phyloP scores from a whole-genome alignment of 2,797 vertebrate genomes.

The Prunella strophiata region DNA sequence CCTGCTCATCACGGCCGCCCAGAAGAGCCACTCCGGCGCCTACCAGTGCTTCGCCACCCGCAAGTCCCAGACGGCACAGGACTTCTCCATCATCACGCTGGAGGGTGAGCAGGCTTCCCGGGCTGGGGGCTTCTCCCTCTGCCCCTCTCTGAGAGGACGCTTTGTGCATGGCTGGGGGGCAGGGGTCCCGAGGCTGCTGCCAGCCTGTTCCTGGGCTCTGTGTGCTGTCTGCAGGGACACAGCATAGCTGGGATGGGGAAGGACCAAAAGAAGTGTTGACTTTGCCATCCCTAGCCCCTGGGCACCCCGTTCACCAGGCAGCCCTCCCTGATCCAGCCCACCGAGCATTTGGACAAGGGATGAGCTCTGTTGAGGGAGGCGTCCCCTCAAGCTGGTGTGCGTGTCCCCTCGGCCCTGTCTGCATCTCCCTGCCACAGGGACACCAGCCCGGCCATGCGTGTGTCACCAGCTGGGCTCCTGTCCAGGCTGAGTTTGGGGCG shows the following conservation, averaged over 20 bases:
- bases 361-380: not conserved
- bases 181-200: not conserved
- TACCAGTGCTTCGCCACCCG: conserved; percentile 97
- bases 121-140: not conserved
- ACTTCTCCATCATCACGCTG: conserved; percentile 93
- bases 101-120: conserved; percentile 82
- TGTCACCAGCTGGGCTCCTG: not conserved
- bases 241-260: accelerated
- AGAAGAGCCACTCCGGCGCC: conserved; percentile 96
- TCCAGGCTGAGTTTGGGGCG: not conserved
- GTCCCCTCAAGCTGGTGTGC: accelerated
- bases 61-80: conserved; percentile 93
- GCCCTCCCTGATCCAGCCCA: not conserved
- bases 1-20: conserved; percentile 92
- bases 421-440: not conserved
- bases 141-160: not conserved
- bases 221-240: accelerated
- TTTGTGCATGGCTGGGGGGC: not conserved
- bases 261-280: not conserved
- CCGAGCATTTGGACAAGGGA: not conserved
- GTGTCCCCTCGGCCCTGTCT: accelerated
- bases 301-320: not conserved
- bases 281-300: not conserved
- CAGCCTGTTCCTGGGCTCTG: not conserved
- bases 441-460: accelerated